A percentile compares a stretch with the other conserved stretches of the same genome.
These are phyloP conservation scores for Coendou prehensilis DNA, from an alignment of 2,797 vertebrate genomes.

Conservation along the genomic window DNA sequence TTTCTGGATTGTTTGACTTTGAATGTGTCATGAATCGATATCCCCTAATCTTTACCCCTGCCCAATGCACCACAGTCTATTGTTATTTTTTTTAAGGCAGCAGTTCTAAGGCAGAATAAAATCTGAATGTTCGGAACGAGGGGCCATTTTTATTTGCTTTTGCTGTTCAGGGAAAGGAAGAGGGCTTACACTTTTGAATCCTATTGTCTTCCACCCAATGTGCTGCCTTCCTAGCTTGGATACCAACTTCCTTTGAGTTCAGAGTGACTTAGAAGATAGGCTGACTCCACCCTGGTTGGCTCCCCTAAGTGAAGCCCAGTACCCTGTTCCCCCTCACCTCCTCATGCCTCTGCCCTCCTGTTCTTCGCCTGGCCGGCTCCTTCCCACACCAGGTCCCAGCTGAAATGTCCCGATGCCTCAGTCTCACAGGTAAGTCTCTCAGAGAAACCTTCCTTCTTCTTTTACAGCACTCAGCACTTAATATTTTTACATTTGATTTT, in stretches of 20 bases:
- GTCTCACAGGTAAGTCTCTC: background rate
- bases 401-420: background rate
- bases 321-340: too few relatives aligned
- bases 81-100: background rate
- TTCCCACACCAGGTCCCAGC: background rate
- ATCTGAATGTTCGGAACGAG: background rate
- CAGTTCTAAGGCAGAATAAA: background rate
- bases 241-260: background rate
- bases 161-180: background rate
- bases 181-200: background rate
- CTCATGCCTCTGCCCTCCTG: background rate
- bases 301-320: background rate
- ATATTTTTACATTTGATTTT: background rate
- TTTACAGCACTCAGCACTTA: background rate
- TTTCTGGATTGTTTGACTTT: conserved; percentile 16
- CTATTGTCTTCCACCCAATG: background rate
- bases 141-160: background rate
- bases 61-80: background rate
- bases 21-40: background rate
- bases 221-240: background rate
- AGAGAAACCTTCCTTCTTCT: background rate
- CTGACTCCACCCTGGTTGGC: background rate
- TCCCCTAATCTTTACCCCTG: background rate
- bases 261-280: background rate
- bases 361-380: background rate